Evolutionary conservation across 1,140 invertebrate genomes (phyloP).

Genomic region (Bombus terrestris): DNA sequence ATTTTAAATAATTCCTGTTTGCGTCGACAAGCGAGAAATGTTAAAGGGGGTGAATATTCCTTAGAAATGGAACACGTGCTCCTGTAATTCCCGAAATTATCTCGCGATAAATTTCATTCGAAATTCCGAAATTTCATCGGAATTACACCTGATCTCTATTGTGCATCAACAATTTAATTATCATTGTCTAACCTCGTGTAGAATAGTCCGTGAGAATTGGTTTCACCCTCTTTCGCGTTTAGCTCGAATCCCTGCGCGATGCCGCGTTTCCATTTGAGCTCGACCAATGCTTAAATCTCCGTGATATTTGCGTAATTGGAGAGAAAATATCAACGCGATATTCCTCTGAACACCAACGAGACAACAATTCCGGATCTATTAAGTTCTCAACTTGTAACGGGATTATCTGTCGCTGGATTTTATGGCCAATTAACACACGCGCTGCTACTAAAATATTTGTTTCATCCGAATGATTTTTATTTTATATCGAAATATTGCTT

Average conservation of each 20-base stretch:
- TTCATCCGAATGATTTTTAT: background rate
- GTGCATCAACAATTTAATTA: constrained; percentile 3
- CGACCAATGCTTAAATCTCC: constrained; percentile 22
- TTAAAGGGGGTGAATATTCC: background rate
- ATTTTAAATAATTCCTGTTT: background rate
- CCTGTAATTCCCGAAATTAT: background rate
- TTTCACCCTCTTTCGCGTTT: background rate
- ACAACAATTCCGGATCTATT: background rate
- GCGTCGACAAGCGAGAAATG: background rate
- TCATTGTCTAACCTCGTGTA: background rate
- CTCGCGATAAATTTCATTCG: background rate
- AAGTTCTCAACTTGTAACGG: background rate
- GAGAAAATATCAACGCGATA: background rate
- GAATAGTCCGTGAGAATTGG: background rate
- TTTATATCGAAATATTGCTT: no score
- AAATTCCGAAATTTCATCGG: background rate
- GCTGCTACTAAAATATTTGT: background rate
- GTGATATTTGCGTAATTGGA: constrained; percentile 21
- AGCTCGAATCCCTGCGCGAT: background rate
- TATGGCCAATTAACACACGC: background rate
- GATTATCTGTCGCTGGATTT: background rate
- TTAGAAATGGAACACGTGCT: no score
- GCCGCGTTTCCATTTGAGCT: background rate
- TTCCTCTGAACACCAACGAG: background rate
- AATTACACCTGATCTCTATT: background rate